Conservation (phyloP, 2,888 invertebrate species). For the Myopa testacea region DNA sequence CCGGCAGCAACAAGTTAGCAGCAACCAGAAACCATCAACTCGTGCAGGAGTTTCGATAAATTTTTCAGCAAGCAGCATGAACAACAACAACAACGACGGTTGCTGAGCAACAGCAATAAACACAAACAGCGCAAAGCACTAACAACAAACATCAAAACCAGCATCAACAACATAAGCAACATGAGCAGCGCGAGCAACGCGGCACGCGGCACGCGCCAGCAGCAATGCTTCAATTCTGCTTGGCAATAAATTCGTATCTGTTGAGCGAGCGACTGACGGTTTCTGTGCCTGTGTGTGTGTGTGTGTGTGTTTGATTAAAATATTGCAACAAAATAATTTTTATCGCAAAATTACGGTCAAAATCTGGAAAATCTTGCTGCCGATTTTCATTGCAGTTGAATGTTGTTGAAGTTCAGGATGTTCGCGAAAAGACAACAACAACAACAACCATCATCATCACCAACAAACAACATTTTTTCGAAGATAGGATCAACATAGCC, state of each 20-base stretch:
- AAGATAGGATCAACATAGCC: no score
- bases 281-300: no score
- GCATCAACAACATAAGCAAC: not conserved
- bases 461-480: no score
- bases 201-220: not conserved
- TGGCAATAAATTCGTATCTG: conserved; percentile 13
- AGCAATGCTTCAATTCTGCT: conserved; percentile 3
- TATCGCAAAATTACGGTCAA: not conserved
- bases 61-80: not conserved
- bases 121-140: no score
- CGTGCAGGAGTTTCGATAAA: not conserved
- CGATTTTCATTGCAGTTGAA: not conserved
- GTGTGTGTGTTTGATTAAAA: conserved; percentile 14
- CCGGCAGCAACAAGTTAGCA: not conserved
- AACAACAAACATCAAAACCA: no score
- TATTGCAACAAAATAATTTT: conserved; percentile 17
- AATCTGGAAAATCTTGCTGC: conserved; percentile 20
- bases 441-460: no score
- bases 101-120: not conserved
- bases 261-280: not conserved
- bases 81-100: not conserved
- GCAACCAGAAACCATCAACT: not conserved
- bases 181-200: not conserved
- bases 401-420: no score
- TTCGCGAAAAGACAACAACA: no score